A percentile compares a stretch with the other conserved stretches of the same genome.
phyloP scores from a whole-genome alignment of 2,888 invertebrate species.

The Rhaphigaster nebulosa region DNA sequence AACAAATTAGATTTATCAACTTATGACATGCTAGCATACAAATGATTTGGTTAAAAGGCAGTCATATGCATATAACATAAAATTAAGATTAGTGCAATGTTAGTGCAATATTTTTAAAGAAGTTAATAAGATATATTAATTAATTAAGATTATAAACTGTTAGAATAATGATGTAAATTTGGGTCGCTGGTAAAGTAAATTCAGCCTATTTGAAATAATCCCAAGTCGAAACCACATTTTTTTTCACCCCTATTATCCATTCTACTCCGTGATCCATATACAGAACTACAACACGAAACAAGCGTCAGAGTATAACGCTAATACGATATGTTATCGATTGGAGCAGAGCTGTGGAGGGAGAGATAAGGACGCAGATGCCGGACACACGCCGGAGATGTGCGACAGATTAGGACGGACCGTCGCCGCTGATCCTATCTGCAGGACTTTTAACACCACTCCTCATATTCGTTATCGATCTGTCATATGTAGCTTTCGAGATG shows the following conservation, averaged over 20 bases:
- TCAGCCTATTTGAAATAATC: background rate
- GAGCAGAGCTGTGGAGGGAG: background rate
- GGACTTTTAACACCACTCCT: constrained; percentile 26
- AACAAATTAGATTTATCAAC: too few species aligned
- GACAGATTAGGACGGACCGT: constrained; percentile 36
- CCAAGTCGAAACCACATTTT: background rate
- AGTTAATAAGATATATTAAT: too few species aligned
- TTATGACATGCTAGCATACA: too few species aligned
- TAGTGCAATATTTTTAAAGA: too few species aligned
- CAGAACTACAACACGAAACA: constrained; percentile 2
- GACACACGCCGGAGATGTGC: constrained; percentile 38
- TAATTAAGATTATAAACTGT: too few species aligned
- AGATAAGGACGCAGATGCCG: constrained; percentile 44
- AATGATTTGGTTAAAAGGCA: too few species aligned
- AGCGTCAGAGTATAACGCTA: constrained; percentile 16
- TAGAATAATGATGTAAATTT: too few species aligned
- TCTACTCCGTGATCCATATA: background rate
- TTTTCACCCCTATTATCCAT: background rate
- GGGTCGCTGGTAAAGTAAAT: too few species aligned
- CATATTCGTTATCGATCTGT: constrained; percentile 48
- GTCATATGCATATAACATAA: too few species aligned
- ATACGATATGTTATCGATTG: constrained; percentile 49
- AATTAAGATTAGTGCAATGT: too few species aligned
- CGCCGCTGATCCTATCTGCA: constrained; percentile 7
- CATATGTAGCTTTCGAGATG: constrained; percentile 12